phyloP scores from a whole-genome alignment of 2,113 vertebrate species.

The Damaliscus lunatus region DNA sequence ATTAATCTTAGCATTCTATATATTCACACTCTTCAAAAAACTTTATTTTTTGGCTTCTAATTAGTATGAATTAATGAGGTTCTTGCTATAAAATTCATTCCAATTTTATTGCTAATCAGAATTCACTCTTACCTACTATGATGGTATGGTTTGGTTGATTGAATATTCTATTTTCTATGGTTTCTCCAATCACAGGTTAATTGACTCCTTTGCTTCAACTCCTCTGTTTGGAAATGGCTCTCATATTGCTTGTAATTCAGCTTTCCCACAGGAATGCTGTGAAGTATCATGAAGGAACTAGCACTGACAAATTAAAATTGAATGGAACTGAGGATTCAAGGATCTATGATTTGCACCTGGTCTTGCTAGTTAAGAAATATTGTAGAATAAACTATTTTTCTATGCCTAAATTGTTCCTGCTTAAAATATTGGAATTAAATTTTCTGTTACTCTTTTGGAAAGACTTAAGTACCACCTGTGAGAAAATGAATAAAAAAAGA shows the following conservation, averaged over 20 bases:
- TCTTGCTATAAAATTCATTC: constrained; percentile 31
- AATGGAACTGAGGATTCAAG: constrained; percentile 20
- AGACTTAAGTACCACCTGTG: neutral
- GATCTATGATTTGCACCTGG: constrained; percentile 53
- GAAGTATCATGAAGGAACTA: constrained; percentile 39
- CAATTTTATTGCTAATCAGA: constrained; percentile 52
- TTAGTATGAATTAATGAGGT: constrained; percentile 43
- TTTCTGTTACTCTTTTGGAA: neutral
- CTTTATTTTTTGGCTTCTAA: neutral
- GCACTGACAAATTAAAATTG: constrained; percentile 26
- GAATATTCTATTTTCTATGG: constrained; percentile 49
- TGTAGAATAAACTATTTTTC: constrained; percentile 12
- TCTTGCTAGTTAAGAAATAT: constrained; percentile 33
- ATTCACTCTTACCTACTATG: constrained; percentile 23
- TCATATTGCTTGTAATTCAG: constrained; percentile 52
- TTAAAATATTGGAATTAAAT: constrained; percentile 15
- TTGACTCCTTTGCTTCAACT: constrained; percentile 53
- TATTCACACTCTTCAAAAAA: neutral
- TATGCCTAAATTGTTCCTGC: neutral
- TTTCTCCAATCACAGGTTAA: constrained; percentile 54
- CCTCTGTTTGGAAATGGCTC: constrained; percentile 33
- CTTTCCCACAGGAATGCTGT: constrained; percentile 47
- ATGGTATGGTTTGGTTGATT: constrained; percentile 37
- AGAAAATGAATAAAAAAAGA: neutral
- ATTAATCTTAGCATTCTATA: neutral